phyloP scores from a whole-genome alignment of 1,140 invertebrate species.

The Drosophila mayri region DNA sequence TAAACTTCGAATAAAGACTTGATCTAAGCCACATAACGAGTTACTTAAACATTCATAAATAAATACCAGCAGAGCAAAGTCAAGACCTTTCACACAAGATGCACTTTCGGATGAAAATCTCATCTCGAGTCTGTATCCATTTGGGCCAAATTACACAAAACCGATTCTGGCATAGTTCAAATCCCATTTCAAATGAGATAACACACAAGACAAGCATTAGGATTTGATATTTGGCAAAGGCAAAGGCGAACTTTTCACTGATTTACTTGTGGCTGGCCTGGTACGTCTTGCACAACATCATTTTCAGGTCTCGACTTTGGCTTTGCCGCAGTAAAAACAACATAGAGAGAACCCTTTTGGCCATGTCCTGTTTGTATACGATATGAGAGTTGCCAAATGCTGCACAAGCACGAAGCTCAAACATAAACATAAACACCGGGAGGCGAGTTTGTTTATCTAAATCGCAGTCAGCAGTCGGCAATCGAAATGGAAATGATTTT shows the following conservation, averaged over 20 bases:
- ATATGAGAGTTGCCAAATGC: slow-evolving; percentile 33
- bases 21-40: neutral
- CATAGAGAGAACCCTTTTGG: slow-evolving; percentile 11
- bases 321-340: slow-evolving; percentile 36
- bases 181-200: slow-evolving; percentile 46
- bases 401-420: neutral
- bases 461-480: slow-evolving; percentile 40
- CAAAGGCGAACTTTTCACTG: slow-evolving; percentile 30
- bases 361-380: slow-evolving; percentile 20
- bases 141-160: slow-evolving; percentile 36
- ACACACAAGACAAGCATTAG: slow-evolving; percentile 11
- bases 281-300: slow-evolving; percentile 34
- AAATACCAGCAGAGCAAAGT: neutral
- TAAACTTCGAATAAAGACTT: neutral
- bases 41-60: slow-evolving; percentile 1
- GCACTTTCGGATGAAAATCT: slow-evolving; percentile 5
- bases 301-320: slow-evolving; percentile 23
- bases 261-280: slow-evolving; percentile 34
- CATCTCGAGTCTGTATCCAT: slow-evolving; percentile 14
- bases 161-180: slow-evolving; percentile 34
- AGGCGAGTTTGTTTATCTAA: slow-evolving; percentile 23
- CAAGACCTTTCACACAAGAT: neutral
- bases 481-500: slow-evolving; percentile 35
- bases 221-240: slow-evolving; percentile 39
- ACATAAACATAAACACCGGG: slow-evolving; percentile 3